Evolutionary conservation across 2,888 invertebrate genomes (phyloP).

Genomic region (Strigamia maritima): DNA sequence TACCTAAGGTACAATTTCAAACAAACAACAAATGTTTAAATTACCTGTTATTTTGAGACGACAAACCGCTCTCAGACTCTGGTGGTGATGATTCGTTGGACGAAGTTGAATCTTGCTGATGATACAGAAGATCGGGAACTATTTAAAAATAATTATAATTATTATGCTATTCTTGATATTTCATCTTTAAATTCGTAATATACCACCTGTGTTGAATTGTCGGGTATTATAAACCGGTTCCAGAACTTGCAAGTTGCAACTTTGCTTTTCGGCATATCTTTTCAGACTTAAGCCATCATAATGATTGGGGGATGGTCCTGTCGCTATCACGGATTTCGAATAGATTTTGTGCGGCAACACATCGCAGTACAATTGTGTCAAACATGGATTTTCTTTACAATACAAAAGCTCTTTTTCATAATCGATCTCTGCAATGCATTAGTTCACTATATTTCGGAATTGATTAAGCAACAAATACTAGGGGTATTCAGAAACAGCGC

Average conservation of each 20-base stretch:
- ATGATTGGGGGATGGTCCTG: neutral
- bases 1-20: neutral
- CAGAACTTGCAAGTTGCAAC: slow-evolving; percentile 14
- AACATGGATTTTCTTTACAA: slow-evolving; percentile 16
- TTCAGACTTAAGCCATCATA: slow-evolving; percentile 13
- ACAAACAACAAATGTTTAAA: neutral
- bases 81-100: slow-evolving; percentile 38
- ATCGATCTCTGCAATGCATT: neutral
- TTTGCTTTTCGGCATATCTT: slow-evolving; percentile 17
- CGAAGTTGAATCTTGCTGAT: slow-evolving; percentile 42
- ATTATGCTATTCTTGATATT: neutral
- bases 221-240: neutral
- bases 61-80: neutral
- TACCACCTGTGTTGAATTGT: slow-evolving; percentile 13
- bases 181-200: neutral
- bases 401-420: slow-evolving; percentile 11
- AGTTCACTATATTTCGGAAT: neutral
- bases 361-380: slow-evolving; percentile 21
- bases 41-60: slow-evolving; percentile 13
- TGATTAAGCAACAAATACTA: neutral
- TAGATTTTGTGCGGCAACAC: slow-evolving; percentile 18
- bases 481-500: too few relatives aligned
- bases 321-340: slow-evolving; percentile 2
- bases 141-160: neutral
- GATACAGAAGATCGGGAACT: slow-evolving; percentile 43